These are phyloP conservation scores for Polymixis lichenea DNA, from an alignment of 2,888 invertebrate species.

Conservation along the genomic window DNA sequence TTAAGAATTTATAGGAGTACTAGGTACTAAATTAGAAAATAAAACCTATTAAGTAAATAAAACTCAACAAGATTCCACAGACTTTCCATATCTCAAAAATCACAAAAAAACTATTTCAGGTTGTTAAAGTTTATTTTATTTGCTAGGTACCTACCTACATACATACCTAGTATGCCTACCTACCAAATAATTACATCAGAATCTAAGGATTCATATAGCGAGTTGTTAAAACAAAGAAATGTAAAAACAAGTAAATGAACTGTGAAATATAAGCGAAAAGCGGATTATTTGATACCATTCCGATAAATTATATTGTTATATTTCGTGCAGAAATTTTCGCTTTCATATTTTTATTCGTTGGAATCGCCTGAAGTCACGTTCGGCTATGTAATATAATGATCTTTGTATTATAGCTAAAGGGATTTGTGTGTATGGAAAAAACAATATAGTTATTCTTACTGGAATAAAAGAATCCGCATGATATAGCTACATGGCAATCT, in stretches of 20 bases:
- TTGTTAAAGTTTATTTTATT: background rate
- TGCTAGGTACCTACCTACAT: background rate
- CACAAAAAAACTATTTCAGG: background rate
- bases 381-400: constrained; percentile 21
- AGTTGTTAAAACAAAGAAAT: background rate
- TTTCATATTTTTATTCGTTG: constrained; percentile 32
- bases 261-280: constrained; percentile 1
- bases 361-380: constrained; percentile 46
- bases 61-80: background rate
- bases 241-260: background rate
- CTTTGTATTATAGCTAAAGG: background rate
- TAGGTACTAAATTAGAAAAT: no score
- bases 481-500: no score
- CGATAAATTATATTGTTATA: constrained; percentile 32
- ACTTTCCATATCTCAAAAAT: background rate
- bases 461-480: background rate
- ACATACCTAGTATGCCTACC: background rate
- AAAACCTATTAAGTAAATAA: background rate
- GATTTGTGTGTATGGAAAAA: background rate
- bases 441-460: background rate
- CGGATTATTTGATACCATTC: constrained; percentile 18
- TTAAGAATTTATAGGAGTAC: no score
- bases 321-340: constrained; percentile 13
- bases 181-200: background rate
- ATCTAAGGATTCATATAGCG: background rate